Percentiles rank a stretch among this genome's conserved stretches.
phyloP scores from a whole-genome alignment of 1,140 invertebrate species.

The Drosophila kepulauana region DNA sequence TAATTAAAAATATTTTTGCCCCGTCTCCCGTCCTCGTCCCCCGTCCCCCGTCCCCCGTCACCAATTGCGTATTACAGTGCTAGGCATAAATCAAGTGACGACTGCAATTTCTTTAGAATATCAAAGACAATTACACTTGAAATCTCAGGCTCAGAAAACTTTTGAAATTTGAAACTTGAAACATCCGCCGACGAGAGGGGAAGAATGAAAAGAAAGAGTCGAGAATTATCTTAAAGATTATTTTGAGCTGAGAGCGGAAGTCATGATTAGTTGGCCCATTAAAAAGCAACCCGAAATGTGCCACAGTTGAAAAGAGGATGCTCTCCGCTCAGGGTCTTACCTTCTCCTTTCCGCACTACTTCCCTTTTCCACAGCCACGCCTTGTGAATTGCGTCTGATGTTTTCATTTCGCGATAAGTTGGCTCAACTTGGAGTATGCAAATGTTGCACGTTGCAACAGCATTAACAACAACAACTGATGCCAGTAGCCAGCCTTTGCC shows the following conservation, averaged over 20 bases:
- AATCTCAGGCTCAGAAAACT: constrained; percentile 6
- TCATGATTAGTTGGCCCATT: constrained; percentile 76
- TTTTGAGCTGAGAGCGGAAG: constrained; percentile 60
- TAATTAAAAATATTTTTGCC: constrained; percentile 72
- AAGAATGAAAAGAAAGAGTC: background rate
- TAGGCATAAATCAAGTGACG: constrained; percentile 74
- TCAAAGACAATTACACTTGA: constrained; percentile 70
- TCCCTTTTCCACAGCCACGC: background rate
- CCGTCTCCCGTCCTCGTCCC: background rate
- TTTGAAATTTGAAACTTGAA: constrained; percentile 49
- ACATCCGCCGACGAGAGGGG: constrained; percentile 2
- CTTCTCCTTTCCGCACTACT: background rate
- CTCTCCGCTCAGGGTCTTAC: background rate
- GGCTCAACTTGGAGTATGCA: constrained; percentile 60
- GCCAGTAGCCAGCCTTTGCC: constrained; percentile 43
- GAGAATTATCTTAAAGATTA: background rate
- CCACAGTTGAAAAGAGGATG: constrained; percentile 1
- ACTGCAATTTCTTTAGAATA: constrained; percentile 79
- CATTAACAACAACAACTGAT: constrained; percentile 11
- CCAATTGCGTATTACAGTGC: background rate
- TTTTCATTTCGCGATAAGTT: constrained; percentile 72
- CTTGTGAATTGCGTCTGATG: constrained; percentile 44
- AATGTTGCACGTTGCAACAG: constrained; percentile 66
- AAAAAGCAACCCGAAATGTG: constrained; percentile 29
- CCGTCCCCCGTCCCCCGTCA: constrained; percentile 9